Percentiles rank a stretch among this genome's conserved stretches.
These are phyloP conservation scores for Acridotheres tristis DNA, from an alignment of 2,797 vertebrate species.

Conservation along the genomic window DNA sequence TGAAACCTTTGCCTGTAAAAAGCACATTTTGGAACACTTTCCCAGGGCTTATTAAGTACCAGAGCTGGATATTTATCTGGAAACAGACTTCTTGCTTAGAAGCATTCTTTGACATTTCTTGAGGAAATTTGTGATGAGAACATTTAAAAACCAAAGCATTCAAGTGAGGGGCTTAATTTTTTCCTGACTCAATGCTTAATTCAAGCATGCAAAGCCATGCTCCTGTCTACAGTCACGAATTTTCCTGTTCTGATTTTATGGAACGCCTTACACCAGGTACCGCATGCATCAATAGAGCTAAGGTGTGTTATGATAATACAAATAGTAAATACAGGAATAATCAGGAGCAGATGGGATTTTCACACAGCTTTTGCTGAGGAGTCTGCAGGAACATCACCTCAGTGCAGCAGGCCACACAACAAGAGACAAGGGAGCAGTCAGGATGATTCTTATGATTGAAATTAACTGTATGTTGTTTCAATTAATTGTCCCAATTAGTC, in stretches of 20 bases:
- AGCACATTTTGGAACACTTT: neutral
- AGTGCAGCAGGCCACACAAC: neutral
- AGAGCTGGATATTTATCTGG: neutral
- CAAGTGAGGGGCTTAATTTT: neutral
- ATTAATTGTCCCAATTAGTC: slow-evolving; percentile 78
- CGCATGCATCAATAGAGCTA: neutral
- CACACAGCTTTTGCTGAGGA: neutral
- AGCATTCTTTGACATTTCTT: neutral
- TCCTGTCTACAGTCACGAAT: fast-evolving
- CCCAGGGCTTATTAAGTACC: neutral
- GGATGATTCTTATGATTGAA: slow-evolving; percentile 50
- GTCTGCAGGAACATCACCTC: neutral
- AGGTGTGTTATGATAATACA: neutral
- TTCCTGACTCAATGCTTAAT: neutral
- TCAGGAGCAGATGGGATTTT: neutral
- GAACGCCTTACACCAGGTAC: neutral
- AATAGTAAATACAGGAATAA: slow-evolving; percentile 22
- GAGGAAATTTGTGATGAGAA: neutral
- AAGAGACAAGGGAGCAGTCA: neutral
- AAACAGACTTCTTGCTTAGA: neutral
- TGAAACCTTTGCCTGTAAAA: neutral
- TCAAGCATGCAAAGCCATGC: neutral
- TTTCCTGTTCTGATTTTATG: neutral
- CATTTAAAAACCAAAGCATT: neutral
- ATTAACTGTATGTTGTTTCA: slow-evolving; percentile 75